Evolutionary conservation across 2,113 vertebrate genomes (phyloP).

Genomic region (Saimiri boliviensis): DNA sequence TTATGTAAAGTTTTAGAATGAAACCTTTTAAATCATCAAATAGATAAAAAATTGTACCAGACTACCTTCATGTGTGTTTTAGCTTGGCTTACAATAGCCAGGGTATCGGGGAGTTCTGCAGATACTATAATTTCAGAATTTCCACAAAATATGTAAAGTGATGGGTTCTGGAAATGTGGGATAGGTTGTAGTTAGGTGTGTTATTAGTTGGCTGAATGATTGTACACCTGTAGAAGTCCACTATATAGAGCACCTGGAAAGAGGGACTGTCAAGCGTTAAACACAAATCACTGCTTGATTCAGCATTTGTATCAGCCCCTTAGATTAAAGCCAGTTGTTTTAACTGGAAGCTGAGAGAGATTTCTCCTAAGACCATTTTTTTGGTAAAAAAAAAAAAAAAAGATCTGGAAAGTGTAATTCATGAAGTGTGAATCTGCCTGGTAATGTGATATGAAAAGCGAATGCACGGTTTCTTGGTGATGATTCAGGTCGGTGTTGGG

Average conservation of each 20-base stretch:
- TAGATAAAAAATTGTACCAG: not conserved
- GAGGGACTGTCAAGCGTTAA: not conserved
- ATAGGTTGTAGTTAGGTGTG: not conserved
- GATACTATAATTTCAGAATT: not conserved
- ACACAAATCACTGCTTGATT: not conserved
- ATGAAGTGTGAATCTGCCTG: not conserved
- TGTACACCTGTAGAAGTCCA: not conserved
- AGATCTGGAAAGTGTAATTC: not conserved
- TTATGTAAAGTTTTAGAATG: not conserved
- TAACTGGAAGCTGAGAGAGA: not conserved
- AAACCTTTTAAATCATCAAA: not conserved
- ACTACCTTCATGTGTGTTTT: not conserved
- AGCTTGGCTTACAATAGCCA: not conserved
- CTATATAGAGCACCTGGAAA: not conserved
- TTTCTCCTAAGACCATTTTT: not conserved
- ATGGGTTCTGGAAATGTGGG: not conserved
- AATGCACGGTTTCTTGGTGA: not conserved
- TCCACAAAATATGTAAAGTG: not conserved
- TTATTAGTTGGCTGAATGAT: not conserved
- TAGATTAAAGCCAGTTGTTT: not conserved
- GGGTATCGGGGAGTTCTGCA: not conserved
- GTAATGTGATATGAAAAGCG: not conserved
- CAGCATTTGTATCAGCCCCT: not conserved
- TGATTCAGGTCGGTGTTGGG: not conserved
- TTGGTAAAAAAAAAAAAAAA: not conserved